These are phyloP conservation scores for Tinea semifulvella DNA, from an alignment of 2,888 invertebrate genomes.

Conservation along the genomic window DNA sequence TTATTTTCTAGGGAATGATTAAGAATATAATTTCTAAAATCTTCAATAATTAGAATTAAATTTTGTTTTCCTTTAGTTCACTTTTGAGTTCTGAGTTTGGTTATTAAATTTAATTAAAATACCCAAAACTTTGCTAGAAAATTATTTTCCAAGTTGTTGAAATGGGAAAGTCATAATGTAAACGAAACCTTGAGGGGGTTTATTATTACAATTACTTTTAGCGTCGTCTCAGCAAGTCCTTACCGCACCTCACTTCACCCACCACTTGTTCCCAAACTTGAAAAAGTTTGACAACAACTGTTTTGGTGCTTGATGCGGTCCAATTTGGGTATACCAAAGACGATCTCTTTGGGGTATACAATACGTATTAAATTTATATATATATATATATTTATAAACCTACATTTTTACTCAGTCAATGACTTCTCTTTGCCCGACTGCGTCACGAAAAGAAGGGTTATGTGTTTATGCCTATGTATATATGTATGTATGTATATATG, in stretches of 20 bases:
- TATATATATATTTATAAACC: too few relatives aligned
- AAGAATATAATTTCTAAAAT: not conserved
- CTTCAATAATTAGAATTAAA: slow-evolving; percentile 1
- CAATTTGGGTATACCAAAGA: too few relatives aligned
- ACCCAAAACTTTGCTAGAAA: slow-evolving; percentile 4
- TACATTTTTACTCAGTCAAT: too few relatives aligned
- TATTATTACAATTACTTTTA: slow-evolving; percentile 2
- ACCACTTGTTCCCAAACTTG: slow-evolving; percentile 39
- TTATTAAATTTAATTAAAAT: slow-evolving; percentile 8
- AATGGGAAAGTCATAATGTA: slow-evolving; percentile 8
- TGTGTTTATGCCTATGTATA: too few relatives aligned
- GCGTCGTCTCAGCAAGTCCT: not conserved
- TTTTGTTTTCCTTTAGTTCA: slow-evolving; percentile 1
- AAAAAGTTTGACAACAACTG: too few relatives aligned
- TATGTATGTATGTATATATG: too few relatives aligned
- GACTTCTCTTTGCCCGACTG: too few relatives aligned
- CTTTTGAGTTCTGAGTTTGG: slow-evolving; percentile 5
- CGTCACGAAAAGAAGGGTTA: too few relatives aligned
- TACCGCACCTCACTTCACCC: slow-evolving; percentile 20
- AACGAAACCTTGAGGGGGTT: not conserved
- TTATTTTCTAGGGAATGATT: too few relatives aligned
- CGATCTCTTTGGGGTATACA: too few relatives aligned
- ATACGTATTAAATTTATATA: too few relatives aligned
- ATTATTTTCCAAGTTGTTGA: not conserved
- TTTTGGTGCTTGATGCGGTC: too few relatives aligned